These are phyloP conservation scores for Decapterus maruadsi DNA, from an alignment of 2,797 vertebrate genomes.

Conservation along the genomic window DNA sequence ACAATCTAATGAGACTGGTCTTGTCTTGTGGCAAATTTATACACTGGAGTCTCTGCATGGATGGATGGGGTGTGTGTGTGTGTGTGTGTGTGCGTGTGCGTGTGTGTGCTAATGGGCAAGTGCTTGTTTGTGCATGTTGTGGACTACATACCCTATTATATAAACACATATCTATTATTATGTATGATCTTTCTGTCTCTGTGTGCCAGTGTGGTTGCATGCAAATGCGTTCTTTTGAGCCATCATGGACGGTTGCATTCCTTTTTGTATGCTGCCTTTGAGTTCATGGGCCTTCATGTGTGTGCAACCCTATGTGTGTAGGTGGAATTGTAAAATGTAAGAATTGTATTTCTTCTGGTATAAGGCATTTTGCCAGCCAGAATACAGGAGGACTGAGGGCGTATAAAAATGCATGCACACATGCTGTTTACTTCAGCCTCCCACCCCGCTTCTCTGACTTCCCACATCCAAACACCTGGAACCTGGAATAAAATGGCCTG, in stretches of 20 bases:
- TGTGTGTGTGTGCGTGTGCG: not conserved
- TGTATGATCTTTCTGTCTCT: not conserved
- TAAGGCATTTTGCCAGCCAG: conserved; percentile 67
- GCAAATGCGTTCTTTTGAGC: conserved; percentile 33
- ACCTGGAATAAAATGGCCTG: conserved; percentile 49
- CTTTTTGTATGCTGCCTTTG: conserved; percentile 30
- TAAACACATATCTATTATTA: conserved; percentile 4
- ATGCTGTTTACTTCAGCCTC: conserved; percentile 83
- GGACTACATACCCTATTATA: not conserved
- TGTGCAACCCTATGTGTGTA: conserved; percentile 57
- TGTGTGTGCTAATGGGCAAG: not conserved
- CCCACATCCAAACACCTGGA: conserved; percentile 79
- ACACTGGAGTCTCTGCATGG: conserved; percentile 1
- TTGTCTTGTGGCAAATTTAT: conserved; percentile 53
- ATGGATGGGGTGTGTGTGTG: not conserved
- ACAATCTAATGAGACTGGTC: conserved; percentile 63
- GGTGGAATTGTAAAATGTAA: conserved; percentile 69
- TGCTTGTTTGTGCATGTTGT: conserved; percentile 6
- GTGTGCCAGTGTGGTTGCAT: conserved; percentile 9
- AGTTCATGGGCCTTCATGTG: conserved; percentile 48
- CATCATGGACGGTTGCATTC: conserved; percentile 17
- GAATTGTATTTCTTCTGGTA: conserved; percentile 49
- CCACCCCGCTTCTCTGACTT: conserved; percentile 75
- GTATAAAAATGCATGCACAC: conserved; percentile 78
- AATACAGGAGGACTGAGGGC: conserved; percentile 63